These are phyloP conservation scores for Syritta pipiens DNA, from an alignment of 2,888 invertebrate genomes.

Conservation along the genomic window DNA sequence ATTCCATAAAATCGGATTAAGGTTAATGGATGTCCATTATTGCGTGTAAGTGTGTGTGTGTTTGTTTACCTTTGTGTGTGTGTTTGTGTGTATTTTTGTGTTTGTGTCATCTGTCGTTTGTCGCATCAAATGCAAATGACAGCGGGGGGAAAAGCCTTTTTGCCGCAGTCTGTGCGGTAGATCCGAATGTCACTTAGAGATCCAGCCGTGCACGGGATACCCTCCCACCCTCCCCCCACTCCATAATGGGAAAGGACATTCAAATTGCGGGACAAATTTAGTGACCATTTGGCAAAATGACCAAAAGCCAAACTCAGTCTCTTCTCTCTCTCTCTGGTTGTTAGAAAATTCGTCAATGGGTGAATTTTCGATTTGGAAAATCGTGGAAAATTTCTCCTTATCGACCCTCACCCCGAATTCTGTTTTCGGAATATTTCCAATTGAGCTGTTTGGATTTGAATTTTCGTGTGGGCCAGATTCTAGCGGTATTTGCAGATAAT, in stretches of 20 bases:
- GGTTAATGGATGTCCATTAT: conserved; percentile 67
- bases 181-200: conserved; percentile 31
- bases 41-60: conserved; percentile 13
- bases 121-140: conserved; percentile 64
- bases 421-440: conserved; percentile 37
- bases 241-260: conserved; percentile 25
- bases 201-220: not conserved
- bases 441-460: conserved; percentile 38
- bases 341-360: conserved; percentile 14
- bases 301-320: conserved; percentile 44
- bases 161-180: conserved; percentile 6
- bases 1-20: conserved; percentile 65
- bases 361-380: conserved; percentile 18
- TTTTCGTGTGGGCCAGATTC: not conserved
- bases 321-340: not conserved
- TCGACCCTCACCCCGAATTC: conserved; percentile 5
- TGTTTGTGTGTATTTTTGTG: conserved; percentile 21
- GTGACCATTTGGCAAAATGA: conserved; percentile 60
- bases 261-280: conserved; percentile 54
- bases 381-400: conserved; percentile 40
- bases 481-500: conserved; percentile 19
- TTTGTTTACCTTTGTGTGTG: not conserved
- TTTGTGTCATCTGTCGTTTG: conserved; percentile 62
- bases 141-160: not conserved
- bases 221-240: not conserved